Conservation (phyloP, 2,113 vertebrate species). For the Rhinolophus sinicus region DNA sequence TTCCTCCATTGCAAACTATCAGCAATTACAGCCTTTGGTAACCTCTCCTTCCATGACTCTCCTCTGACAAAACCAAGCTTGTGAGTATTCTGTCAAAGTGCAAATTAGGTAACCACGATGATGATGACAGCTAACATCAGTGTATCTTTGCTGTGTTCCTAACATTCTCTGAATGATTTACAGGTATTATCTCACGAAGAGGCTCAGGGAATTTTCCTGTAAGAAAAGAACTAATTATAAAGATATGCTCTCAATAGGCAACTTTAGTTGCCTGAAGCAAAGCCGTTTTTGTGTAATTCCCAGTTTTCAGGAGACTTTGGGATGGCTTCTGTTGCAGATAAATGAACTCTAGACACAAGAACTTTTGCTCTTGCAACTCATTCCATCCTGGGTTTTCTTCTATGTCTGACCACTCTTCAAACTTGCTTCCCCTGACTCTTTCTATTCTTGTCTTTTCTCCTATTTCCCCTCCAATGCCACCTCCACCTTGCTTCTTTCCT, state of each 20-base stretch:
- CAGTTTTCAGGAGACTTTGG: neutral
- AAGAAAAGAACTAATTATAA: neutral
- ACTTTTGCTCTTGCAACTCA: neutral
- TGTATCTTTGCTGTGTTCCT: neutral
- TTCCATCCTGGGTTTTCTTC: neutral
- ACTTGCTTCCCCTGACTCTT: neutral
- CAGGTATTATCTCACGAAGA: neutral
- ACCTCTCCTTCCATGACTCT: neutral
- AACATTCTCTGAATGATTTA: neutral
- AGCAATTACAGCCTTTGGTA: neutral
- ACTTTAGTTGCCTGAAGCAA: neutral
- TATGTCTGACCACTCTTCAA: neutral
- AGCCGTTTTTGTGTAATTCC: neutral
- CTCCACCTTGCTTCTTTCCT: neutral
- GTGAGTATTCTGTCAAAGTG: neutral
- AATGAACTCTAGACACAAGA: neutral
- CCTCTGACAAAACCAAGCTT: neutral
- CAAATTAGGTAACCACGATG: neutral
- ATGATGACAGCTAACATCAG: fast-evolving
- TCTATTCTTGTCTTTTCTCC: neutral
- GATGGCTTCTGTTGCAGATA: neutral
- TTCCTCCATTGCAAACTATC: neutral
- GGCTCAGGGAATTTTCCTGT: neutral
- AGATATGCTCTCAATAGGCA: neutral
- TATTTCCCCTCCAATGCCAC: neutral